These are phyloP conservation scores for Gymnoscopelus microlampas DNA, from an alignment of 2,797 vertebrate genomes.

Conservation along the genomic window DNA sequence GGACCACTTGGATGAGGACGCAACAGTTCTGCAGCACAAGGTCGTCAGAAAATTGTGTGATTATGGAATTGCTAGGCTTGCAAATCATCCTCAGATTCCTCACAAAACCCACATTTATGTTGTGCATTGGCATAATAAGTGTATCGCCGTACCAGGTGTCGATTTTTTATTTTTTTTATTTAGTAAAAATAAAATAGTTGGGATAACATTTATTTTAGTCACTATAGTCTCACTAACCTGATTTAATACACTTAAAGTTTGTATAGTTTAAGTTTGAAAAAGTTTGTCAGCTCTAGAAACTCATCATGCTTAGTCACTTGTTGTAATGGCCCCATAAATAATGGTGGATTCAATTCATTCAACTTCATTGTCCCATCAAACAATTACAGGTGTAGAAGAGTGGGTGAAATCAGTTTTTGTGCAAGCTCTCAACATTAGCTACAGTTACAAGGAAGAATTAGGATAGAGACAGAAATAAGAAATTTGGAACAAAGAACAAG, in stretches of 20 bases:
- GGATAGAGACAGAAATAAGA: too few species aligned
- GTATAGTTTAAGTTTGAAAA: constrained; percentile 16
- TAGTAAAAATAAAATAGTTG: background rate
- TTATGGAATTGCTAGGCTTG: background rate
- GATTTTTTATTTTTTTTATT: background rate
- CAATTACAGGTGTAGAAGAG: too few species aligned
- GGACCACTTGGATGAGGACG: too few species aligned
- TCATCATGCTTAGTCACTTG: constrained; percentile 40
- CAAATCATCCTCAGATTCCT: background rate
- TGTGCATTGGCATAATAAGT: background rate
- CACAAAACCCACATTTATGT: constrained; percentile 1
- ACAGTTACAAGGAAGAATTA: too few species aligned
- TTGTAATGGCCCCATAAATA: constrained; percentile 43
- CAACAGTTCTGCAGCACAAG: background rate
- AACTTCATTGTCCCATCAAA: too few species aligned
- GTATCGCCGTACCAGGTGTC: background rate
- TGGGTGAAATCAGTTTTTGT: too few species aligned
- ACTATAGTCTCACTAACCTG: constrained; percentile 38
- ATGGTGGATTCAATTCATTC: constrained; percentile 35
- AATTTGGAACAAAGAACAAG: too few species aligned
- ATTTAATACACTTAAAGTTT: constrained; percentile 27
- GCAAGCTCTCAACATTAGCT: too few species aligned
- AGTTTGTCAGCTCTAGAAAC: constrained; percentile 36
- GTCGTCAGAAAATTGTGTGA: too few species aligned
- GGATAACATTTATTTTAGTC: background rate